Conservation (phyloP, 2,113 vertebrate species). For the Myiopsitta monachus region DNA sequence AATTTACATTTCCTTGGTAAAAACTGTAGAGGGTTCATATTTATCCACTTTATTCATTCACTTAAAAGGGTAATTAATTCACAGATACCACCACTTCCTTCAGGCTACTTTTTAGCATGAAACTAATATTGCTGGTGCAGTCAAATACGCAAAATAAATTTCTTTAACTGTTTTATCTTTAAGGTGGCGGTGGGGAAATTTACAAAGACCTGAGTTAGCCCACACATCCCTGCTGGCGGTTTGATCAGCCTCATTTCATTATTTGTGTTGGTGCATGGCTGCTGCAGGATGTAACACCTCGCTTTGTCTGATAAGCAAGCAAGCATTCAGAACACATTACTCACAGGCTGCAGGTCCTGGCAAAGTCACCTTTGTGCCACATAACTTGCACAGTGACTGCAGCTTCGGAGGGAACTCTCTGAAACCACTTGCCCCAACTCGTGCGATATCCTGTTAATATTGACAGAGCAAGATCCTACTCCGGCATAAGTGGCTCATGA, state of each 20-base stretch:
- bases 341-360: constrained; percentile 34
- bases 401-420: background rate
- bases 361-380: constrained; percentile 53
- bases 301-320: background rate
- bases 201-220: constrained; percentile 1
- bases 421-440: background rate
- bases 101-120: background rate
- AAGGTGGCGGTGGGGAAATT: background rate
- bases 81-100: constrained; percentile 20
- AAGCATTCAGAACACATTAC: constrained; percentile 30
- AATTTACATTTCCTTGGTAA: background rate
- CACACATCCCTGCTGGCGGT: background rate
- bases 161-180: constrained; percentile 10
- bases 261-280: background rate
- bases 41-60: background rate
- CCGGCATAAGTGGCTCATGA: background rate
- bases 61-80: constrained; percentile 43
- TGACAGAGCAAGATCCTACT: rapidly evolving
- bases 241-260: background rate
- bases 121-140: background rate
- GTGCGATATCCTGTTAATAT: rapidly evolving
- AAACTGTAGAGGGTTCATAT: background rate
- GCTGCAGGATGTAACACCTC: constrained; percentile 10
- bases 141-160: background rate
- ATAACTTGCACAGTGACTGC: background rate